Percentiles rank a stretch among this genome's conserved stretches.
phyloP scores from a whole-genome alignment of 2,113 vertebrate genomes.

The Mobula hypostoma region DNA sequence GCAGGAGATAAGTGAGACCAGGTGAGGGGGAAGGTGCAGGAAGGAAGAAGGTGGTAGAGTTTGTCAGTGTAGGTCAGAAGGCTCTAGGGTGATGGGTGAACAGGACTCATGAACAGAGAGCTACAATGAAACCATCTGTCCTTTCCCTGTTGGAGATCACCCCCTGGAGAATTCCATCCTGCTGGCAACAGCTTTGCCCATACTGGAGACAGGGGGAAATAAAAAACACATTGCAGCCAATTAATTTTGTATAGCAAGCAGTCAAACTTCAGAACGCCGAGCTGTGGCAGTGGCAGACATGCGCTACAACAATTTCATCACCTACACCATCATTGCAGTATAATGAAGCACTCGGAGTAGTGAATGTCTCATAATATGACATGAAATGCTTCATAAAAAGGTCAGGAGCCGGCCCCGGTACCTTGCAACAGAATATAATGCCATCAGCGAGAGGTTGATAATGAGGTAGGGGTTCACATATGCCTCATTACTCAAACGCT shows the following conservation, averaged over 20 bases:
- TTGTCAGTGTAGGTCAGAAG: too few relatives aligned
- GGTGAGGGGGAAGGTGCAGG: too few relatives aligned
- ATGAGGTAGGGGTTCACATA: constrained; percentile 27
- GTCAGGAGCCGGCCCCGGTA: not conserved
- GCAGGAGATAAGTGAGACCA: too few relatives aligned
- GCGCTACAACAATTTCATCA: constrained; percentile 16
- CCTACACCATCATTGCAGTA: not conserved
- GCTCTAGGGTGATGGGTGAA: too few relatives aligned
- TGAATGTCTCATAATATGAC: constrained; percentile 35
- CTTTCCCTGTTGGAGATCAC: not conserved
- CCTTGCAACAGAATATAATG: not conserved
- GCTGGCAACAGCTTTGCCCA: not conserved
- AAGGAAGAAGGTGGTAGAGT: too few relatives aligned
- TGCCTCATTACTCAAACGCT: constrained; percentile 35
- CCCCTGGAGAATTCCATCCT: not conserved
- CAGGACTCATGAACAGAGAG: too few relatives aligned
- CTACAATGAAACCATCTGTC: not conserved
- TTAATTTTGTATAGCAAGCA: constrained; percentile 12
- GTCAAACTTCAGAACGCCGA: not conserved
- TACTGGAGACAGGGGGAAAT: not conserved
- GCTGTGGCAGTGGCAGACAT: not conserved
- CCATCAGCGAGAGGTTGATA: not conserved
- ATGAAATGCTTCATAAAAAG: constrained; percentile 36
- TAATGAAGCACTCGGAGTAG: constrained; percentile 30
- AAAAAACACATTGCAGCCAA: not conserved